A percentile compares a stretch with the other conserved stretches of the same genome.
phyloP scores from a whole-genome alignment of 2,888 invertebrate genomes.

The Alloplasta piceator region DNA sequence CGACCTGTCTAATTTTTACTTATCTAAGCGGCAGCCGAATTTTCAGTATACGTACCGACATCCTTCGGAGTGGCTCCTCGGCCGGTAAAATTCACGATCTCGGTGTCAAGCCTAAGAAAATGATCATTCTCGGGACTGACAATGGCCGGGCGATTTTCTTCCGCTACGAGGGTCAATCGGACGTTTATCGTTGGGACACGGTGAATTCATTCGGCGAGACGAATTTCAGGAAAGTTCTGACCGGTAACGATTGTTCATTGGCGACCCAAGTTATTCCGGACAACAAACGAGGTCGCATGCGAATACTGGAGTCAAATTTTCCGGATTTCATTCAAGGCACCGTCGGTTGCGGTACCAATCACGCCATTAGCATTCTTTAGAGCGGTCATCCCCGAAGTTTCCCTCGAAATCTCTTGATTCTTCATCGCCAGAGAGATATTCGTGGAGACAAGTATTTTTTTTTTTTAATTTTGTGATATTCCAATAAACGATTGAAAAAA shows the following conservation, averaged over 20 bases:
- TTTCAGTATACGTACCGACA: slow-evolving; percentile 87
- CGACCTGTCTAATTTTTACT: slow-evolving; percentile 86
- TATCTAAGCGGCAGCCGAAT: slow-evolving; percentile 87
- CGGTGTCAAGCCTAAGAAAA: slow-evolving; percentile 85
- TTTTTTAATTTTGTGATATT: too few species aligned
- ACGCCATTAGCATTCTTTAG: slow-evolving; percentile 83
- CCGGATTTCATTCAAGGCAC: slow-evolving; percentile 87
- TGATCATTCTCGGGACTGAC: slow-evolving; percentile 87
- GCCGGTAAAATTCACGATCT: slow-evolving; percentile 85
- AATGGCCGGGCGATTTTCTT: slow-evolving; percentile 86
- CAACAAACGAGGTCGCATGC: slow-evolving; percentile 85
- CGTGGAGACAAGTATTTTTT: too few species aligned
- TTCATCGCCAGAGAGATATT: too few species aligned
- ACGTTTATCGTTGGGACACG: slow-evolving; percentile 86
- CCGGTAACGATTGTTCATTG: slow-evolving; percentile 84
- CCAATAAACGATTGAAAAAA: too few species aligned
- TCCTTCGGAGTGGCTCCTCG: slow-evolving; percentile 86
- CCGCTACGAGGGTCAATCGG: slow-evolving; percentile 86
- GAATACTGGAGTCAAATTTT: slow-evolving; percentile 87
- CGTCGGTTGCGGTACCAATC: slow-evolving; percentile 86
- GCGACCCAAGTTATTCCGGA: slow-evolving; percentile 87
- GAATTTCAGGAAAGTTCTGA: slow-evolving; percentile 85
- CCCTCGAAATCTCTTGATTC: too few species aligned
- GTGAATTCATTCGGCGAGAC: slow-evolving; percentile 81
- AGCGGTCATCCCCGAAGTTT: neutral